Evolutionary conservation across 2,888 invertebrate species (phyloP), one percentile per base, ranked within the genome.

Genomic region (Rotaria magnacalcarata): DNA sequence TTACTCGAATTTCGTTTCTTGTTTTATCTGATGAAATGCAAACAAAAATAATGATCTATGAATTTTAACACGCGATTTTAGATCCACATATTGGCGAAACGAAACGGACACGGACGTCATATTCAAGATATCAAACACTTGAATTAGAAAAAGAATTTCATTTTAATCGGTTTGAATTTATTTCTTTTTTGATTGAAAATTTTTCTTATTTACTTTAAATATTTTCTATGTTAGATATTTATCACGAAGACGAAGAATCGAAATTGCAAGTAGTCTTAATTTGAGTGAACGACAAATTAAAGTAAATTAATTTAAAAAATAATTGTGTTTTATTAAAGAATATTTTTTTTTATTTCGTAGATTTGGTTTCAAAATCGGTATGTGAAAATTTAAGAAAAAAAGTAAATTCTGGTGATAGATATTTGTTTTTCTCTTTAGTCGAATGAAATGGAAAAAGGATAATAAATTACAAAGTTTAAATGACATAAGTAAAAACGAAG

Each of bases 251-350:
- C 94, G 97, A 93, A 93, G 97, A 91, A 96, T 97, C 92, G 97
- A 97, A 93, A 97, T 97, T 90, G 96, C 97, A 89, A 96, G 97
- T 92, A 95, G 96, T 89, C 94, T 97, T 89, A 96, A 96, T 92
- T 94, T 97, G 91, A 96, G 96, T 89, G 97, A 97, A 92, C 93
- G 97, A 90, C 97, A 97, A 93, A 96, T 91, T 84, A 91, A 91
- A 89, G 67, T 67, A 67, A 67, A 34, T 7, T 1, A 27, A 10
- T 41, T 0, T 19, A 34, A 16, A 5, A 34, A 34, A 34, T 67
- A 27, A 0, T n/a, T 16, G 3, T 41, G 0, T 67, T 41, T 34
- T 21, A 21, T 4, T 21, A 54, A 52, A 14, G 14, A 16, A 16
- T 16, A 0, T 67, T 4, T 67, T 67, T 16, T 19, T 16, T 27